Evolutionary conservation across 2,113 vertebrate genomes (phyloP), one percentile per base, ranked within the genome.

Genomic region (Mixornis gularis): DNA sequence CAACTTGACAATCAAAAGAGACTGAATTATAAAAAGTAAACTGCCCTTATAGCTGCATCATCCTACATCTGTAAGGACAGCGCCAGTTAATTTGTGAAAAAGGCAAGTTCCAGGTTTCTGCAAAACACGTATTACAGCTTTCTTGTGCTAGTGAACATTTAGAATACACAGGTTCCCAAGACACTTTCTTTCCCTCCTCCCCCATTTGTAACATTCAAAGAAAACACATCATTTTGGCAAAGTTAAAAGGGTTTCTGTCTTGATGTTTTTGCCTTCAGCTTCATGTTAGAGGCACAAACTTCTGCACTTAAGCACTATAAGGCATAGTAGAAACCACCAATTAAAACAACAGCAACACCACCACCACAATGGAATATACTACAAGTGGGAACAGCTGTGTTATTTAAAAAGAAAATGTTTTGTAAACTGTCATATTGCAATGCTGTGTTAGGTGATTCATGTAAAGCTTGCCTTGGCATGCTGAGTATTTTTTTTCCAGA

Each of bases 301-400:
- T 97, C 94, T 96, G 88, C 92, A 97, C 90, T 96, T 95, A 90
- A 98, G 94, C 97, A 97, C 95, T 97, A 90, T 98, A 98, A 99
- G 98, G 98, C 98, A 98, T 97, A 96, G 96, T 96, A 97, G 97
- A 98, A 98, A 98, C 93, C 89, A 96, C 84, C 93, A 92, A 94
- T 94, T 96, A 93, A 74, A 95, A 94, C 60, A 94, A 64, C 60
- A 73, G 62, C 86, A 92, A 9, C 76, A 90, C 6, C 59, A 88
- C 15, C 59, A 73, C 66, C 48, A 93, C 76, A 78, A 95, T 58
- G 48, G 66, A 96, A 95, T 96, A 97, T 93, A 97, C 93, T 97
- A 95, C 94, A 95, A 96, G 93, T 92, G 90, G 90, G 94, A 96
- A 97, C 85, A 96, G 91, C 94, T 84, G 53, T 87, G 87, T 94